These are phyloP conservation scores for Leptura quadrifasciata DNA, from an alignment of 2,888 invertebrate genomes.

Conservation along the genomic window DNA sequence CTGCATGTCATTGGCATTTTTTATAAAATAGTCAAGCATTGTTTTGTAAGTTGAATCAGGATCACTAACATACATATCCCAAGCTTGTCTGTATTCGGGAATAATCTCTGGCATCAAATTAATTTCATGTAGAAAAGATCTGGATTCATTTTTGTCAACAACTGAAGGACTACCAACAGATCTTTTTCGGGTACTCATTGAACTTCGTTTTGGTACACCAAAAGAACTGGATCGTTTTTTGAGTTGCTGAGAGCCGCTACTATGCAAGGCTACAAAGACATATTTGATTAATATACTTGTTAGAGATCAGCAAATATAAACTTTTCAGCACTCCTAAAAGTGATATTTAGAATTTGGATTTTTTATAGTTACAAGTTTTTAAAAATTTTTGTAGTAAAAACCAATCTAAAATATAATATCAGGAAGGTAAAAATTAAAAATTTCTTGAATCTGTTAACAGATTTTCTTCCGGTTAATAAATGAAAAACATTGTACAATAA, in stretches of 20 bases:
- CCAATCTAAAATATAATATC: no score
- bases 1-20: constrained; percentile 53
- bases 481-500: no score
- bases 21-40: constrained; percentile 52
- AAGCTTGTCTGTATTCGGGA: constrained; percentile 56
- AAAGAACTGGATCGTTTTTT: constrained; percentile 21
- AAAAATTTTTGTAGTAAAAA: no score
- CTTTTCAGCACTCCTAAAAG: no score
- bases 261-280: constrained; percentile 32
- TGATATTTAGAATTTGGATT: no score
- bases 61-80: constrained; percentile 49
- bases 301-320: background rate
- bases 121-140: constrained; percentile 22
- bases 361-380: no score
- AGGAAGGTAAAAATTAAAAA: no score
- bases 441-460: no score
- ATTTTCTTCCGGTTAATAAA: no score
- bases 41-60: constrained; percentile 42
- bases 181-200: constrained; percentile 40
- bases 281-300: background rate
- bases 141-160: constrained; percentile 44
- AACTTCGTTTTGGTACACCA: background rate
- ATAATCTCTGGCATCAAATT: constrained; percentile 52
- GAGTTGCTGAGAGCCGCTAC: constrained; percentile 14
- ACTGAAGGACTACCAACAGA: constrained; percentile 25